phyloP scores from a whole-genome alignment of 1,140 invertebrate species.

The Neodiprion virginianus region DNA sequence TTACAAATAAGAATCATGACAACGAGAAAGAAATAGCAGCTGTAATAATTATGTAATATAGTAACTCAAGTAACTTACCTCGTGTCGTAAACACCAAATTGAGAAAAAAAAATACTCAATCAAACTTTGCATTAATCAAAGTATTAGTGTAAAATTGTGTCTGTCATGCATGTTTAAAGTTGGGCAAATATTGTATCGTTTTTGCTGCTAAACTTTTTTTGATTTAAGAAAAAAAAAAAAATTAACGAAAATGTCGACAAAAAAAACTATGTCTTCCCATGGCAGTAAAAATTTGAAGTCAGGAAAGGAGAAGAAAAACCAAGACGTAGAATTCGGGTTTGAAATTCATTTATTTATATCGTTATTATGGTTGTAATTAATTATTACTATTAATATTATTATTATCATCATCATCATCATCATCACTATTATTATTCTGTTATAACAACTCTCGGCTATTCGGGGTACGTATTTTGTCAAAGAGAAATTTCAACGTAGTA shows the following conservation, averaged over 20 bases:
- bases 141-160: slow-evolving; percentile 19
- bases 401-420: too few relatives aligned
- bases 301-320: neutral
- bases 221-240: neutral
- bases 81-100: slow-evolving; percentile 34
- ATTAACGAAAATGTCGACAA: neutral
- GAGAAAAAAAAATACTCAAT: slow-evolving; percentile 27
- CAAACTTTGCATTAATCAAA: slow-evolving; percentile 30
- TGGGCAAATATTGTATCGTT: slow-evolving; percentile 11
- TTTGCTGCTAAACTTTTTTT: too few relatives aligned
- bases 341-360: too few relatives aligned
- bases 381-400: too few relatives aligned
- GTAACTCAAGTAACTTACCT: slow-evolving; percentile 20
- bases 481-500: too few relatives aligned
- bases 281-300: neutral
- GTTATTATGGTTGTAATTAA: too few relatives aligned
- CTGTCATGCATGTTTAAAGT: slow-evolving; percentile 13
- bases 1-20: slow-evolving; percentile 10
- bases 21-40: neutral
- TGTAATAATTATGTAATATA: neutral
- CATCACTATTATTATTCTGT: too few relatives aligned
- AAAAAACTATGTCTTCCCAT: neutral
- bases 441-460: too few relatives aligned
- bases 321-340: neutral
- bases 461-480: too few relatives aligned